Percentiles rank a stretch among this genome's conserved stretches.
Evolutionary conservation across 2,113 vertebrate genomes (phyloP).

Genomic region (Embiotoca jacksoni): DNA sequence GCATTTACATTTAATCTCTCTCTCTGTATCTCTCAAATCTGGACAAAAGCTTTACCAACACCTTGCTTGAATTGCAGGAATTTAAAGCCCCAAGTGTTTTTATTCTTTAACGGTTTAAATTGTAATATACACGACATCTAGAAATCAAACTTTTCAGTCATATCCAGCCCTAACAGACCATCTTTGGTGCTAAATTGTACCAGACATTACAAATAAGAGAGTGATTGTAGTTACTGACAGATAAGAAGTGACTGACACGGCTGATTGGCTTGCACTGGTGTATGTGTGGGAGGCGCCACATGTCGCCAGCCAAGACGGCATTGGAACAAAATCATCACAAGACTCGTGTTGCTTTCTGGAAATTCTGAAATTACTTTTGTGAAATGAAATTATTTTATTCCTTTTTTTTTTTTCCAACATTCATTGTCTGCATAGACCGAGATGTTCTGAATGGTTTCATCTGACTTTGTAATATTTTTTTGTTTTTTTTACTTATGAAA

Average conservation of each 20-base stretch:
- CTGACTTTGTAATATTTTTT: not conserved
- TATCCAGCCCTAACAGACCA: too few relatives aligned
- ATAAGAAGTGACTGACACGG: slow-evolving; percentile 31
- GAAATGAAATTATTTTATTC: not conserved
- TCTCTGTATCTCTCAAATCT: not conserved
- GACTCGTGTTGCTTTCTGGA: not conserved
- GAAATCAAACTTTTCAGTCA: too few relatives aligned
- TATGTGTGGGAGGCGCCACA: slow-evolving; percentile 22
- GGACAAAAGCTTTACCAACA: not conserved
- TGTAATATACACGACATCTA: too few relatives aligned
- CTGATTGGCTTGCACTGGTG: slow-evolving; percentile 21
- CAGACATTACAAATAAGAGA: not conserved
- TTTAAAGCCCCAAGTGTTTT: not conserved
- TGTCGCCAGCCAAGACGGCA: slow-evolving; percentile 21
- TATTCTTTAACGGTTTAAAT: not conserved
- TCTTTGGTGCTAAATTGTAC: too few relatives aligned
- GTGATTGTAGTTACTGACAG: slow-evolving; percentile 16
- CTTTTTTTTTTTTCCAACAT: slow-evolving; percentile 8
- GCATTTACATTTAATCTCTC: not conserved
- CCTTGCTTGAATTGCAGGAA: not conserved
- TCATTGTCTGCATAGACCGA: not conserved
- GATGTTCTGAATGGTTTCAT: not conserved
- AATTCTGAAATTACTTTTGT: too few relatives aligned
- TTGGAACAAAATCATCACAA: slow-evolving; percentile 32
- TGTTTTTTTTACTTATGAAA: slow-evolving; percentile 8